Evolutionary conservation across 2,113 vertebrate genomes (phyloP).

Genomic region (Pampusana beccarii): DNA sequence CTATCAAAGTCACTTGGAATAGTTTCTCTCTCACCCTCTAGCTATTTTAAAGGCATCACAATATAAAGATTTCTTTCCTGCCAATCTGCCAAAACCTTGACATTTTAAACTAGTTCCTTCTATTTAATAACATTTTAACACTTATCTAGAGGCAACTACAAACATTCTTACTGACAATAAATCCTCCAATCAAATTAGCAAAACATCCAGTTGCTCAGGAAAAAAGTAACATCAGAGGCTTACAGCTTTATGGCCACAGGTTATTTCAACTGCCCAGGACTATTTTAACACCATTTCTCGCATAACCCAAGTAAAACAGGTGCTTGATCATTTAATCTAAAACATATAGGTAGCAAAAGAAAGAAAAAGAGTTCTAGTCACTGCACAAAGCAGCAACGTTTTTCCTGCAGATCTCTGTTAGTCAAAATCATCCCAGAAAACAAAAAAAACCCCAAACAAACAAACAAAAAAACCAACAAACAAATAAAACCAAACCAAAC

Average conservation of each 20-base stretch:
- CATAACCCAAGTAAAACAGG: background rate
- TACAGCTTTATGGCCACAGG: background rate
- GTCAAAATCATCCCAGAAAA: background rate
- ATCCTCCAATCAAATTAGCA: background rate
- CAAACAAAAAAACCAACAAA: background rate
- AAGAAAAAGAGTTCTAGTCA: background rate
- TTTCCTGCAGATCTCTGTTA: background rate
- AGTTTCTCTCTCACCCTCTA: background rate
- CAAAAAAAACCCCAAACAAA: no score
- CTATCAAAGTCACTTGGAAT: background rate
- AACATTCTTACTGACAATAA: constrained; percentile 16
- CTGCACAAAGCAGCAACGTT: background rate
- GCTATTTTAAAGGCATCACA: background rate
- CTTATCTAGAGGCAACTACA: background rate
- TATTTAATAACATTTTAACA: constrained; percentile 18
- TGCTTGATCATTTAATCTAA: background rate
- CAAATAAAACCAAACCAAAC: no score
- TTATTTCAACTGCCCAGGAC: background rate
- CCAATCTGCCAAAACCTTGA: background rate
- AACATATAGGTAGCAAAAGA: background rate
- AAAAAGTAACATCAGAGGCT: background rate
- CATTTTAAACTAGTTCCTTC: constrained; percentile 1
- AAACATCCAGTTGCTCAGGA: background rate
- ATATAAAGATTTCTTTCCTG: background rate
- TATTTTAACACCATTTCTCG: background rate